Conservation (phyloP, 2,797 vertebrate genomes). For the Enteromius mattozi region DNA sequence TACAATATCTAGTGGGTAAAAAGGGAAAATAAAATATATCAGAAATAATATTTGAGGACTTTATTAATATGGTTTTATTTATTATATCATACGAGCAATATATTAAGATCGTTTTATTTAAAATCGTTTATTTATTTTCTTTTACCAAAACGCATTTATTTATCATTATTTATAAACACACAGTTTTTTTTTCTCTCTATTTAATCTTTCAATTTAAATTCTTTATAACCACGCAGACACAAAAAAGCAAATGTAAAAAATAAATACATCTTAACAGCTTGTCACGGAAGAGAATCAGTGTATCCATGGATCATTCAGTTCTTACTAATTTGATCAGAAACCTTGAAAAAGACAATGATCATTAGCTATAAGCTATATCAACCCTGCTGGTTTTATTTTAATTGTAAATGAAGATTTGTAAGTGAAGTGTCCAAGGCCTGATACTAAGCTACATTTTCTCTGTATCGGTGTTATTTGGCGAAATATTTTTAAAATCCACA, state of each 20-base stretch:
- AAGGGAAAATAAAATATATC: neutral
- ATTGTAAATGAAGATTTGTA: neutral
- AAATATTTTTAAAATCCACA: constrained; percentile 1
- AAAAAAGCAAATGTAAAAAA: neutral
- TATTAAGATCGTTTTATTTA: neutral
- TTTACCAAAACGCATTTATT: neutral
- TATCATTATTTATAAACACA: neutral
- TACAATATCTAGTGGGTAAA: neutral
- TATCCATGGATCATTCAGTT: neutral
- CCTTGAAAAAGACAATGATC: neutral
- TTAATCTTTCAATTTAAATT: neutral
- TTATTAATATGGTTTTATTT: neutral
- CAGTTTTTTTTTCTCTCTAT: neutral
- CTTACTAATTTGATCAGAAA: neutral
- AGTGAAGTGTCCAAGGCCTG: neutral
- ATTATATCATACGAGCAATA: neutral
- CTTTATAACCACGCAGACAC: neutral
- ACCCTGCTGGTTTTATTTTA: neutral
- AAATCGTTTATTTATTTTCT: too few relatives aligned
- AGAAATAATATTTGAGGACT: neutral
- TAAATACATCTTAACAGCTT: neutral
- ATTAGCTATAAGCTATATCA: neutral
- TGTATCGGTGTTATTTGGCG: neutral
- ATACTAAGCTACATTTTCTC: too few relatives aligned
- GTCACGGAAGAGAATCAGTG: neutral